These are phyloP conservation scores for Cataglyphis livida DNA, from an alignment of 2,888 invertebrate genomes.

Conservation along the genomic window DNA sequence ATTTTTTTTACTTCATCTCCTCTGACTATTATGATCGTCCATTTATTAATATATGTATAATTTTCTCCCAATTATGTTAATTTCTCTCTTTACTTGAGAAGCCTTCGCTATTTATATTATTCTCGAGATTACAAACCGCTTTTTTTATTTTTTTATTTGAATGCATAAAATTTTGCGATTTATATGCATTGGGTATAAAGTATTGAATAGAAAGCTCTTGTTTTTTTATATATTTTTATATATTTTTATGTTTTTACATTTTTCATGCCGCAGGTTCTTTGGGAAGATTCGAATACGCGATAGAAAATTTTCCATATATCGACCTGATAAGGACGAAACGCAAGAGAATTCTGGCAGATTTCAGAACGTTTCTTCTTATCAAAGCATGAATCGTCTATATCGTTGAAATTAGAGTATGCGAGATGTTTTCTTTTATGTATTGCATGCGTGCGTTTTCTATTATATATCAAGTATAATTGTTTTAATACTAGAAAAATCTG, in stretches of 20 bases:
- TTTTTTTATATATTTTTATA: neutral
- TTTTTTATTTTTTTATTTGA: neutral
- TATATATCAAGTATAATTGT: neutral
- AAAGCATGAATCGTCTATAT: constrained; percentile 68
- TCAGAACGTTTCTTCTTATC: constrained; percentile 62
- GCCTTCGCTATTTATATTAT: neutral
- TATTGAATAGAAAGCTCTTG: neutral
- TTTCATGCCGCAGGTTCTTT: constrained; percentile 49
- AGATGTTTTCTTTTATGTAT: constrained; percentile 53
- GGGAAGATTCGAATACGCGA: constrained; percentile 71
- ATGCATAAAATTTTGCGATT: neutral
- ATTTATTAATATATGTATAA: neutral
- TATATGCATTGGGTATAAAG: neutral
- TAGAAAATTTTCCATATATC: constrained; percentile 75
- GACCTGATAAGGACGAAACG: constrained; percentile 68
- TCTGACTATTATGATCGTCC: constrained; percentile 4
- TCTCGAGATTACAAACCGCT: neutral
- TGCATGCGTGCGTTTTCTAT: constrained; percentile 8
- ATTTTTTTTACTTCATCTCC: constrained; percentile 6
- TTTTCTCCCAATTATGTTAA: neutral
- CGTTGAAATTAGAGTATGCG: constrained; percentile 58
- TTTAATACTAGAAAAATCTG: neutral
- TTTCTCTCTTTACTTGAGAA: neutral
- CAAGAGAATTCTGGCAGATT: constrained; percentile 63
- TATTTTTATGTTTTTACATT: neutral